Evolutionary conservation across 2,888 invertebrate species (phyloP).

Genomic region (Eucera pruinosa): DNA sequence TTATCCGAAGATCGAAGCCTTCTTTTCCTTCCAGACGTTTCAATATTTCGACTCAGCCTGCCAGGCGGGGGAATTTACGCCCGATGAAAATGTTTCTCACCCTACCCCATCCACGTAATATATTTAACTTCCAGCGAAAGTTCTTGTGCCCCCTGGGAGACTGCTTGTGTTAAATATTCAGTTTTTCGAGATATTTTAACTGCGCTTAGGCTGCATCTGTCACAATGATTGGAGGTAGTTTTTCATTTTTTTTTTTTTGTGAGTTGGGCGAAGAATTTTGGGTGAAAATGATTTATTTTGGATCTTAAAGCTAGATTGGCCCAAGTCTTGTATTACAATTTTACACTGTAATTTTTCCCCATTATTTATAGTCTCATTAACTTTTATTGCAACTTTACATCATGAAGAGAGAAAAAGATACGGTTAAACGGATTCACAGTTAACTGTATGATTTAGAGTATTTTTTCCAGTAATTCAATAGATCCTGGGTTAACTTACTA

Average conservation of each 20-base stretch:
- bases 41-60: constrained; percentile 15
- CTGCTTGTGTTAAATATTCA: not conserved
- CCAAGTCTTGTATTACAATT: too few relatives aligned
- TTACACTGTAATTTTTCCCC: too few relatives aligned
- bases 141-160: not conserved
- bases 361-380: too few relatives aligned
- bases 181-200: not conserved
- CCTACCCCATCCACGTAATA: not conserved
- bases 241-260: not conserved
- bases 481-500: too few relatives aligned
- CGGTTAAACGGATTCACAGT: too few relatives aligned
- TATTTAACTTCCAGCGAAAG: not conserved
- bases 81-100: constrained; percentile 14
- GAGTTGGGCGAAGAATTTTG: not conserved
- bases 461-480: too few relatives aligned
- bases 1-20: constrained; percentile 44
- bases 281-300: not conserved
- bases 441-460: too few relatives aligned
- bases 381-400: too few relatives aligned
- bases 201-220: not conserved
- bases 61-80: not conserved
- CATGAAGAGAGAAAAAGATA: too few relatives aligned
- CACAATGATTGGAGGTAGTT: not conserved
- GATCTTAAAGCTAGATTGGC: too few relatives aligned
- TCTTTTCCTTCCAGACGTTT: constrained; percentile 14